Base-by-base conservation (phyloP, 53 echinoderm and acorn worm genomes). In the Zoroaster sp. region DNA sequence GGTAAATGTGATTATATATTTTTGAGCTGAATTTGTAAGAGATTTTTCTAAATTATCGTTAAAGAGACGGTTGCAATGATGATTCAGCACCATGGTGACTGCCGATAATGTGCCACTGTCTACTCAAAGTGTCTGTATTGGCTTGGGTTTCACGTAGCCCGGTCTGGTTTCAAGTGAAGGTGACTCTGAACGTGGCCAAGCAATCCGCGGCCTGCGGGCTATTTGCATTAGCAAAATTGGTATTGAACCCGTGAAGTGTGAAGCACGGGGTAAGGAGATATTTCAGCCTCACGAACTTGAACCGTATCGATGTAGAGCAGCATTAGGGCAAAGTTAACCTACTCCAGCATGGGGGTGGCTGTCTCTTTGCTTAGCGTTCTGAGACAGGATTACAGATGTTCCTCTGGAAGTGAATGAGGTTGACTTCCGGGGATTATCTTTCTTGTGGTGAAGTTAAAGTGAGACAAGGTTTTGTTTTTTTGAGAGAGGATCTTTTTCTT, bases 151-250 rank as follows among this genome's bases (percentile, higher is more conserved):
- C 89, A 78, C 21, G 17, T 6, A 14, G 52, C 31, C 71, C 51
- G 78, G 78, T 89, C 89, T 68, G 53, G 75, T 89, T 89, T 65
- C 89, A 79, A 6, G 11, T 3, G 20, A 47, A 44, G 89, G 71
- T 89, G 89, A 89, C 79, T 89, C 67, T 20, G 21, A 33, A 69
- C 66, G 40, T 67, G 41, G 31, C 81, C 5, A 42, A 66, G 74
- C 74, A 73, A 73, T 80, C 75, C 59, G 18, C 51, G 23, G 78
- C 87, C 90, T 39, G 25, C 59, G 63, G 90, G 93, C 90, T 93
- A 80, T 90, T 93, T 93, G 93, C 80, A 93, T 93, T 89, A 93
- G 90, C 86, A 89, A 93, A 89, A 90, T 93, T 89, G 87, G 76
- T 91, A 75, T 87, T 91, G 91, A 87, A 76, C 91, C n/a, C 77